These are phyloP conservation scores for Anhinga anhinga DNA, from an alignment of 2,113 vertebrate genomes.

Conservation along the genomic window DNA sequence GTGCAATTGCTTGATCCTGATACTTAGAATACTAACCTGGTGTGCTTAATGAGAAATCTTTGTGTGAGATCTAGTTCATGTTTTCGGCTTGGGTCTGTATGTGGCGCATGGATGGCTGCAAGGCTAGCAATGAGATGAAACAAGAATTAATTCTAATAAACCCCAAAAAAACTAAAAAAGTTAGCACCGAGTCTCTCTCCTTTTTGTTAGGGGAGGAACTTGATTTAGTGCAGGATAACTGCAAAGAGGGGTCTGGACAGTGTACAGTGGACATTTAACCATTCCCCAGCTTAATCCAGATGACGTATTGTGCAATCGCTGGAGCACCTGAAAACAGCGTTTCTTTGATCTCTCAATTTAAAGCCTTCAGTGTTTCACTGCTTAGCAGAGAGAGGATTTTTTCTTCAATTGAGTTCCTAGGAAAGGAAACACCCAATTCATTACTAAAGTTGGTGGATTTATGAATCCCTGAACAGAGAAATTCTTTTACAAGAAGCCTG, in stretches of 20 bases:
- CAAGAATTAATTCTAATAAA: not conserved
- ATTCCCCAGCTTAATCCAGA: not conserved
- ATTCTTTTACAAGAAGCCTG: constrained; percentile 53
- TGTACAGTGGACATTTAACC: not conserved
- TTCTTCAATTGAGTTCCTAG: constrained; percentile 17
- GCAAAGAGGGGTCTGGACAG: not conserved
- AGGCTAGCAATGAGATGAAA: not conserved
- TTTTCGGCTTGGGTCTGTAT: not conserved
- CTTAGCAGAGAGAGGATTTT: constrained; percentile 32
- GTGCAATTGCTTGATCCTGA: not conserved
- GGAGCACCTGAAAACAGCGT: not conserved
- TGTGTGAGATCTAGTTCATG: not conserved
- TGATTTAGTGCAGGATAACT: not conserved
- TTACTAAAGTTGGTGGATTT: constrained; percentile 59
- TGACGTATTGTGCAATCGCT: not conserved
- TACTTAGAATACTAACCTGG: not conserved
- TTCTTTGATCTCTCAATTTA: constrained; percentile 47
- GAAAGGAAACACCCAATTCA: constrained; percentile 50
- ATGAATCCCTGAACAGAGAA: constrained; percentile 61
- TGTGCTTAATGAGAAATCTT: not conserved
- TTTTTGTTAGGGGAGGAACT: not conserved
- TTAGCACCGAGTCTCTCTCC: not conserved
- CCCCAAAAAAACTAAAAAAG: not conserved
- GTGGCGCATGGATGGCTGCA: fast-evolving
- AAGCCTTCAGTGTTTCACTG: constrained; percentile 16